A percentile compares a stretch with the other conserved stretches of the same genome.
phyloP scores from a whole-genome alignment of 2,113 vertebrate genomes.

The Ciconia maguari region DNA sequence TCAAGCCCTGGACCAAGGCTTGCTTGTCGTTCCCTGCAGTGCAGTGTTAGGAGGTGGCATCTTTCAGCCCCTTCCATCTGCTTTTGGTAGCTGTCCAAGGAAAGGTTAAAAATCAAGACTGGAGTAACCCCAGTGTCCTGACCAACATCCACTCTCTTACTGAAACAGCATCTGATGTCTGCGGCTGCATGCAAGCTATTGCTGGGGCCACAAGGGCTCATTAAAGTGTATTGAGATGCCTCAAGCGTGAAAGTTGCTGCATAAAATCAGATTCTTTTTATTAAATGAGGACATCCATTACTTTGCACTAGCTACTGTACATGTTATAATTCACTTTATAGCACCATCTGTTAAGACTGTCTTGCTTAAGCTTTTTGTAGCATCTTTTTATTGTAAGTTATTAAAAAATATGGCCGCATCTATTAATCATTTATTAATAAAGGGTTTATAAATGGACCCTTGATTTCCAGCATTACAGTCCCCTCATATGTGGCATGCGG shows the following conservation, averaged over 20 bases:
- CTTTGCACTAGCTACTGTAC: constrained; percentile 16
- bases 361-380: constrained; percentile 44
- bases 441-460: constrained; percentile 41
- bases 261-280: constrained; percentile 42
- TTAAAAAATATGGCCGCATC: constrained; percentile 56
- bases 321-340: constrained; percentile 64
- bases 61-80: neutral
- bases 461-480: neutral
- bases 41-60: constrained; percentile 28
- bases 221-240: constrained; percentile 46
- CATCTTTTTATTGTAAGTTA: constrained; percentile 64
- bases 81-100: constrained; percentile 33
- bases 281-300: constrained; percentile 55
- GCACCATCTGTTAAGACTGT: constrained; percentile 64
- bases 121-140: neutral
- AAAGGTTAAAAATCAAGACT: constrained; percentile 24
- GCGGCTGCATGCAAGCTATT: neutral
- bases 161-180: neutral
- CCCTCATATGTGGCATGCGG: neutral
- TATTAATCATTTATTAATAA: constrained; percentile 70
- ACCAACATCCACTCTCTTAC: neutral
- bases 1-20: neutral
- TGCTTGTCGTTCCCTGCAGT: neutral
- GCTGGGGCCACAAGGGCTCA: constrained; percentile 36
- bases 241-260: constrained; percentile 51